Conservation (phyloP, 1,140 invertebrate species). For the Dreissena rostriformis region DNA sequence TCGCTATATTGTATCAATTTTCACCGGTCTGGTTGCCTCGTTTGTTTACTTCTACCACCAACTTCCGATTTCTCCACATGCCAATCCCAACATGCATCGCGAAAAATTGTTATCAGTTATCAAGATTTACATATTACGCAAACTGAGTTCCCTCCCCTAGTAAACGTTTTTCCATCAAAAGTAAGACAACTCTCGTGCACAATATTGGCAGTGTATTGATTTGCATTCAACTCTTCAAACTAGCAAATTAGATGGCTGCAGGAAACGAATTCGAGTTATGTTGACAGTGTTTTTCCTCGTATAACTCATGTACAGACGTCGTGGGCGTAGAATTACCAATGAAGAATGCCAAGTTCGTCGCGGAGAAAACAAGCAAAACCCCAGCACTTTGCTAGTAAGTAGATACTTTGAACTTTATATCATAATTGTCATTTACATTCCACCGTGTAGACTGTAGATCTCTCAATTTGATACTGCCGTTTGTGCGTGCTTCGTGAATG, state of each 20-base stretch:
- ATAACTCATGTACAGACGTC: constrained; percentile 59
- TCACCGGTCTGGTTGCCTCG: not conserved
- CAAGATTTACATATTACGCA: no score
- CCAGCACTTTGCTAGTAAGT: constrained; percentile 72
- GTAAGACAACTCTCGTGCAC: not conserved
- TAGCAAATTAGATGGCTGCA: constrained; percentile 66
- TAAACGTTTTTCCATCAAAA: not conserved
- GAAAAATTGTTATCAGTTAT: constrained; percentile 18
- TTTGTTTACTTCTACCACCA: constrained; percentile 6
- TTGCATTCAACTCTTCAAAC: not conserved
- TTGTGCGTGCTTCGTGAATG: no score
- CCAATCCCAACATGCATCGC: constrained; percentile 71
- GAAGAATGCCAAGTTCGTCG: constrained; percentile 66
- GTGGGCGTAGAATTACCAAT: constrained; percentile 1
- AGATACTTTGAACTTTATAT: not conserved
- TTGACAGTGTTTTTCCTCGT: constrained; percentile 57
- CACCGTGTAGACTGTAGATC: no score
- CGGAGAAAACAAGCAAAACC: constrained; percentile 74
- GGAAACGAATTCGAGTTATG: constrained; percentile 60
- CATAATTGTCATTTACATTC: no score
- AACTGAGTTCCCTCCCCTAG: not conserved
- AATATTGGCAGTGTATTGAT: no score
- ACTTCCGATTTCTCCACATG: constrained; percentile 63
- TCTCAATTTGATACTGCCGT: no score
- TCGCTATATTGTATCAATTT: no score